Conservation (phyloP, 2,797 vertebrate species). For the Thalassophryne amazonica region DNA sequence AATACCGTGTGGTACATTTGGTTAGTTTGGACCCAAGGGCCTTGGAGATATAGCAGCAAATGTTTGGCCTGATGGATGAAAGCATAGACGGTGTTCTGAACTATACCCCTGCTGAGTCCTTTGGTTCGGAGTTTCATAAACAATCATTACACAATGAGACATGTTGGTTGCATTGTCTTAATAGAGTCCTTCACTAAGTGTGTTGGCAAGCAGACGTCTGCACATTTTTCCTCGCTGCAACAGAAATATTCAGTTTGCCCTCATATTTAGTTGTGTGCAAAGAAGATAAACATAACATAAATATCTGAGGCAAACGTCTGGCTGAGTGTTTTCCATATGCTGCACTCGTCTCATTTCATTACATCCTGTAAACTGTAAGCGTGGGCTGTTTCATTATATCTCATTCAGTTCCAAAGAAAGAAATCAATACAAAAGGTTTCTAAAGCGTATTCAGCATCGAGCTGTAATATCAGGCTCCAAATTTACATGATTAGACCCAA, state of each 20-base stretch:
- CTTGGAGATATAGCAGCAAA: no score
- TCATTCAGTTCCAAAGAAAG: constrained; percentile 2
- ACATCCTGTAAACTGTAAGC: constrained; percentile 18
- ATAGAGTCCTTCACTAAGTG: constrained; percentile 2
- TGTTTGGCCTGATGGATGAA: no score
- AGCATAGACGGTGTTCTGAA: no score
- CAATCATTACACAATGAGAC: not conserved
- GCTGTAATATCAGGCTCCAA: constrained; percentile 14
- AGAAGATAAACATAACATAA: constrained; percentile 30
- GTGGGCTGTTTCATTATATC: constrained; percentile 19
- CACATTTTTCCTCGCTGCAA: constrained; percentile 16
- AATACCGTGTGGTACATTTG: no score
- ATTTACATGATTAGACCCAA: constrained; percentile 38
- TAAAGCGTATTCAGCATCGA: constrained; percentile 5
- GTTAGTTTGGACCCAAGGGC: no score
- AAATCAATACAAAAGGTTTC: constrained; percentile 27
- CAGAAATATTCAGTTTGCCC: constrained; percentile 17
- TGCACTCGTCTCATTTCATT: constrained; percentile 30
- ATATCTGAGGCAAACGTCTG: constrained; percentile 15
- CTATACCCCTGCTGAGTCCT: no score
- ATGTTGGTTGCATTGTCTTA: not conserved
- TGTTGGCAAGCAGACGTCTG: constrained; percentile 31
- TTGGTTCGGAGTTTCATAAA: no score
- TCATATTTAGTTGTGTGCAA: constrained; percentile 12
- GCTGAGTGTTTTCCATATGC: constrained; percentile 15